Evolutionary conservation across 2,797 vertebrate genomes (phyloP), one percentile per base, ranked within the genome.

Genomic region (Paedocypris micromegethes): DNA sequence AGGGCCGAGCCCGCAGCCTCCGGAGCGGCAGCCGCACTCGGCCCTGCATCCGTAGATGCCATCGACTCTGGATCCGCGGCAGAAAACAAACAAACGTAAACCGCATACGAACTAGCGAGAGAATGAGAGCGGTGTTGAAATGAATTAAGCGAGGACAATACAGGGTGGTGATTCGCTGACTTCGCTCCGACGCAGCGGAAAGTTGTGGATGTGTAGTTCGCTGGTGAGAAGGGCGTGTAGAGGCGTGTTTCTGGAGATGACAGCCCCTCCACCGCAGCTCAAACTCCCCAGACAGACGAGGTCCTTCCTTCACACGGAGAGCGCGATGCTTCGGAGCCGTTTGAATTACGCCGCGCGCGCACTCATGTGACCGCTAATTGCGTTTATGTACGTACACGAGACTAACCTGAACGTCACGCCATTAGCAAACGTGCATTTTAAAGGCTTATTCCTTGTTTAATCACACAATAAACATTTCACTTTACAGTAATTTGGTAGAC

Each of bases 181-280:
- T 47, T 51, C 5, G 5, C 39, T 9, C 55, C 51, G 55, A 56
- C 51, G 71, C 58, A 40, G 53, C 9, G 50, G 65, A 42, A 47
- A 56, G 49, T 70, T 71, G 52, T 42, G 40, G 51, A 58, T 47
- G 82, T 78, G 59, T 73, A 47, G 70, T 81, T 78, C 68, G 45
- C 74, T 45, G 51, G 6, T 9, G 9, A 42, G 44, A 9, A 54
- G 49, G 73, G 64, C 59, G 72, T 50, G 70, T 4, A 78, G 78
- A 81, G 88, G 88, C 85, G 88, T 86, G 84, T 76, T 83, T 78
- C 23, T 63, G 3, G 43, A 68, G 56, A 66, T 37, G 43, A 48
- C 50, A 82, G 38, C 74, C 79, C 81, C 83, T 79, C 84, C 83
- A 23, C 23, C 23, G 23, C 23, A 23, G 23, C 23, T 23, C 23